Percentiles rank a stretch among this genome's conserved stretches.
phyloP scores from a whole-genome alignment of 2,113 vertebrate genomes.

The Macheiramphus alcinus region DNA sequence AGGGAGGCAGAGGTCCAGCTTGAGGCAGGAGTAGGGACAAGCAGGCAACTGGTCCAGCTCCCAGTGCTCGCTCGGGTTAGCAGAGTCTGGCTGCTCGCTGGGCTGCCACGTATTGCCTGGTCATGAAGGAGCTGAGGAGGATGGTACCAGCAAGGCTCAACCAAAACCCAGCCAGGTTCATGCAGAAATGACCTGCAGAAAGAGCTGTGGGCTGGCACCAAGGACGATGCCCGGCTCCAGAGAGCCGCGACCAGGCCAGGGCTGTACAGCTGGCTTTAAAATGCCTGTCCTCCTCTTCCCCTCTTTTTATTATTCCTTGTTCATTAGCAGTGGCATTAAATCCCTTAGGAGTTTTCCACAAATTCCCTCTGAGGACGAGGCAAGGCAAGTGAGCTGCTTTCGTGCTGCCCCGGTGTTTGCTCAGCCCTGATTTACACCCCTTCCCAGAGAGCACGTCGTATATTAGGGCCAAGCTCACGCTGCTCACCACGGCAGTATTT shows the following conservation, averaged over 20 bases:
- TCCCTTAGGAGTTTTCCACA: not conserved
- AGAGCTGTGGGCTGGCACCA: not conserved
- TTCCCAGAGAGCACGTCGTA: accelerated
- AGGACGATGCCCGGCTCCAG: accelerated
- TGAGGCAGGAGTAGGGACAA: not conserved
- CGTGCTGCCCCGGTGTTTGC: not conserved
- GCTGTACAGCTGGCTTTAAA: not conserved
- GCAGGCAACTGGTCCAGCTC: not conserved
- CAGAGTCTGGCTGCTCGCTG: accelerated
- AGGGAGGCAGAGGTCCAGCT: not conserved
- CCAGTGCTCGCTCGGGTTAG: not conserved
- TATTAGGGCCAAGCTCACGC: not conserved
- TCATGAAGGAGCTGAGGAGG: not conserved
- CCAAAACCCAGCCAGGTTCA: not conserved
- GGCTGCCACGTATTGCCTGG: accelerated
- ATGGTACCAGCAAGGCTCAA: not conserved
- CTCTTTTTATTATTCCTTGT: not conserved
- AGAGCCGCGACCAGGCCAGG: not conserved
- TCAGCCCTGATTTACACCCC: slow-evolving; percentile 1
- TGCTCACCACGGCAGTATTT: not conserved
- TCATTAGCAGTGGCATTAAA: not conserved
- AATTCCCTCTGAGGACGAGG: not conserved
- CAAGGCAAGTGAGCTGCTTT: not conserved
- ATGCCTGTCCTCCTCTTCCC: not conserved
- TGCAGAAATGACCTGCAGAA: not conserved